Evolutionary conservation across 2,797 vertebrate species (phyloP).

Genomic region (Typhlichthys eigenmanni): DNA sequence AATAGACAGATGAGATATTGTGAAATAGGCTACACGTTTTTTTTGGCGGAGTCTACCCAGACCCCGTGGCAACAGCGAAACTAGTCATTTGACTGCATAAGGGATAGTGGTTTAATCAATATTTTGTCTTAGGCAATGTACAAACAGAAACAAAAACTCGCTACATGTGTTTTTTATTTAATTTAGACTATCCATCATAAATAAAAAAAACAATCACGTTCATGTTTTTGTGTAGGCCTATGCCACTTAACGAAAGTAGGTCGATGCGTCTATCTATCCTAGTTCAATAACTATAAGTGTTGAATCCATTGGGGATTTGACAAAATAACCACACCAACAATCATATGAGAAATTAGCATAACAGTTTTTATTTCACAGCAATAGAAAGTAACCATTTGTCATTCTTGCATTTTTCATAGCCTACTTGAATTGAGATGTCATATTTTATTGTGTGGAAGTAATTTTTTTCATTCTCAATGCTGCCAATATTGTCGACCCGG

Average conservation of each 20-base stretch:
- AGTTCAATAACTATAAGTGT: conserved; percentile 61
- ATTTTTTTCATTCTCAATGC: conserved; percentile 32
- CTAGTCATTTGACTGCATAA: conserved; percentile 3
- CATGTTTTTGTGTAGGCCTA: conserved; percentile 5
- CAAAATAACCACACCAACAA: conserved; percentile 20
- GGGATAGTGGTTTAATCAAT: conserved; percentile 21
- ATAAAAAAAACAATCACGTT: not conserved
- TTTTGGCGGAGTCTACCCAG: conserved; percentile 61
- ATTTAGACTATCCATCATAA: conserved; percentile 1
- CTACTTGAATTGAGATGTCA: conserved; percentile 40
- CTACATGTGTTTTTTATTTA: conserved; percentile 20
- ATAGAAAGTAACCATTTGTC: not conserved
- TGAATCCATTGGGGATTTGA: conserved; percentile 49
- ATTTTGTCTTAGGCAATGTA: conserved; percentile 3
- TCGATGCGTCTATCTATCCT: conserved; percentile 58
- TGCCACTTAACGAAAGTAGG: conserved; percentile 58
- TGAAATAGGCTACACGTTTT: conserved; percentile 34
- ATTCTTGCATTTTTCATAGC: conserved; percentile 24
- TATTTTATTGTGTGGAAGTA: conserved; percentile 69
- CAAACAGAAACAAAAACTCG: conserved; percentile 39
- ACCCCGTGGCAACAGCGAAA: conserved; percentile 13
- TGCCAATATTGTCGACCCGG: conserved; percentile 62
- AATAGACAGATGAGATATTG: conserved; percentile 18
- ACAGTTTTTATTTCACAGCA: not conserved
- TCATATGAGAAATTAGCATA: not conserved